These are phyloP conservation scores for Crossaster papposus DNA, from an alignment of 53 echinoderm and acorn worm species.

Conservation along the genomic window DNA sequence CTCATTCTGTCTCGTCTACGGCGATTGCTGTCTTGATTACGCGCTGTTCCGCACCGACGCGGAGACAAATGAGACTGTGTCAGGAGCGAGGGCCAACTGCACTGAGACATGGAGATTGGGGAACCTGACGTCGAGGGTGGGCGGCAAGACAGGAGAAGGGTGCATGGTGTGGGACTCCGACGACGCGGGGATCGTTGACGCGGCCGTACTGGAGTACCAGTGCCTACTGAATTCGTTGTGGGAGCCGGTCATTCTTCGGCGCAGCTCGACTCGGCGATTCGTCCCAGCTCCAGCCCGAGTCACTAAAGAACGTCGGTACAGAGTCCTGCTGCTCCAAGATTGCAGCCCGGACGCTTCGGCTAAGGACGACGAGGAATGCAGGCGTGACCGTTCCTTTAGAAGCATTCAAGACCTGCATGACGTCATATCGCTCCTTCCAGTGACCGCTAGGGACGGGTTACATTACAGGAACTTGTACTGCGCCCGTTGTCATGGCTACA, in stretches of 20 bases:
- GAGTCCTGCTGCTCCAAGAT: conserved; percentile 2
- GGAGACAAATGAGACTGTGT: not conserved
- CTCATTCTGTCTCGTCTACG: conserved; percentile 25
- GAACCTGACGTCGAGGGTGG: not conserved
- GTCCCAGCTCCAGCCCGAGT: not conserved
- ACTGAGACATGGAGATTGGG: not conserved
- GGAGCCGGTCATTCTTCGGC: conserved; percentile 30
- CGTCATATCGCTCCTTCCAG: conserved; percentile 41
- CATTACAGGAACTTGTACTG: conserved; percentile 34
- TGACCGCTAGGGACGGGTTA: conserved; percentile 30
- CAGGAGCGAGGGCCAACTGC: not conserved
- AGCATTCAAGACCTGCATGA: conserved; percentile 10
- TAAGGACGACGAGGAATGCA: conserved; percentile 13
- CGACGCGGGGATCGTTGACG: not conserved
- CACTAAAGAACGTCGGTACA: not conserved
- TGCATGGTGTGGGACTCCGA: not conserved
- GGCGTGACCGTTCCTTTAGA: not conserved
- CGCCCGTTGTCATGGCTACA: conserved; percentile 28
- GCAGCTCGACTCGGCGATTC: conserved; percentile 11
- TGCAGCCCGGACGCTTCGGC: conserved; percentile 5
- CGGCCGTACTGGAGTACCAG: not conserved
- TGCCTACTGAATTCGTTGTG: conserved; percentile 47
- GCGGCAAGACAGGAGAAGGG: not conserved
- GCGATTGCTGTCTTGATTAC: conserved; percentile 46
- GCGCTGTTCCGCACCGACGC: conserved; percentile 9